phyloP scores from a whole-genome alignment of 2,113 vertebrate genomes.

The Tachysurus fulvidraco region DNA sequence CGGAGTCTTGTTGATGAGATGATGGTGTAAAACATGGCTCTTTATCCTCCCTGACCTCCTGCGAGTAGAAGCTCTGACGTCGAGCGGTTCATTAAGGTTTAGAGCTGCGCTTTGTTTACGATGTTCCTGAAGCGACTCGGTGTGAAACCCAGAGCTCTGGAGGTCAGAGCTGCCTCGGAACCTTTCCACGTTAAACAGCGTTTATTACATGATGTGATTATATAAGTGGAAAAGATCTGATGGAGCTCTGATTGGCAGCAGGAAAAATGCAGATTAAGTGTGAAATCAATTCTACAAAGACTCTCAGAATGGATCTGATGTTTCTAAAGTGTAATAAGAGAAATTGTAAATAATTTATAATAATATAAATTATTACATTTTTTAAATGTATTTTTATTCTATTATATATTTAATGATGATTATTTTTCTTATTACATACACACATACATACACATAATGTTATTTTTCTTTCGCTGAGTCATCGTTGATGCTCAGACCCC shows the following conservation, averaged over 20 bases:
- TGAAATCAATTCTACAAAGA: too few relatives aligned
- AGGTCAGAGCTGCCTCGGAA: neutral
- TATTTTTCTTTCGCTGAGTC: too few relatives aligned
- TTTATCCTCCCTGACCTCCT: neutral
- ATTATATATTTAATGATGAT: too few relatives aligned
- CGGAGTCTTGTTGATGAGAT: neutral
- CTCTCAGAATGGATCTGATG: neutral
- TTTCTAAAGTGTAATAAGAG: too few relatives aligned
- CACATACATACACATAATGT: too few relatives aligned
- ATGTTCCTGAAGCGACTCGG: neutral
- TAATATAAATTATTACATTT: too few relatives aligned
- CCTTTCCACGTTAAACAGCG: neutral
- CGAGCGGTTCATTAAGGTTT: too few relatives aligned
- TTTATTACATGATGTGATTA: neutral
- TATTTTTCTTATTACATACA: too few relatives aligned
- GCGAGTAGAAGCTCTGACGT: neutral
- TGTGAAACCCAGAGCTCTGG: neutral
- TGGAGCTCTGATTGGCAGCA: neutral
- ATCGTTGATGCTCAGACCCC: too few relatives aligned
- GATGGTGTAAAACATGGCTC: neutral
- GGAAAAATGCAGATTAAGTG: too few relatives aligned
- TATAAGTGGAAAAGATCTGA: neutral
- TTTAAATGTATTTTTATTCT: too few relatives aligned
- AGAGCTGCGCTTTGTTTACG: neutral
- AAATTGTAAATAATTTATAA: too few relatives aligned